Base-by-base conservation (phyloP, 2,888 invertebrate species). In the Diarsia rubi region DNA sequence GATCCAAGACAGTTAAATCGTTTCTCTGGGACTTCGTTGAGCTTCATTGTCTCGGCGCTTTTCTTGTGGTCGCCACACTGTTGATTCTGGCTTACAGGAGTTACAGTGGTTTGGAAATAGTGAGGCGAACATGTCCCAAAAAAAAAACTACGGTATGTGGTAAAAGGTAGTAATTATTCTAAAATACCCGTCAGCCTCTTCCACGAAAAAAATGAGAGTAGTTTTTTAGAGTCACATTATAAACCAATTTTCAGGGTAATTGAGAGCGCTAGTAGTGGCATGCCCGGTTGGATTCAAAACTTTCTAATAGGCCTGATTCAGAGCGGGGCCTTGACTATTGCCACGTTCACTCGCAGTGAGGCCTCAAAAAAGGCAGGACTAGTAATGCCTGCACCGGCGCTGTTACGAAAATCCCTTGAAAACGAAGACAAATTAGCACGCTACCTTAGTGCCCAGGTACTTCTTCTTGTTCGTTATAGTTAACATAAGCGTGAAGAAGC, bases 261-360 rank as follows among this genome's bases (percentile, higher is more conserved):
- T 81, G 97, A 97, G 88, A 95, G 96, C 47, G 97, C 96, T 78
- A 97, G 97, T 87, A 94, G 94, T 42, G 97, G 97, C 0, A 96
- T 97, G 91, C 97, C 97, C 0, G 97, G 98, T 2, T 98, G 97
- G 97, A 97, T 98, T 73, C 97, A 97, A 89, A 97, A 97, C 89
- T 97, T 97, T 85, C 91, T 97, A 44, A 94, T 97, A 60, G 97
- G 97, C 67, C 92, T 97, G 12, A 90, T 97, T 2, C 97, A 97
- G 89, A 95, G 96, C 0, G 96, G 96, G 21, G 96, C 95, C 1
- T 83, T 97, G 31, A 88, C 93, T 0, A 95, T 97, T 31, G 90
- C 94, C 59, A 94, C 94, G 19, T 90, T 97, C 14, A 90, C 92
- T 2, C 88, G 92, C 4, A 83, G 79, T 2, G 92, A 93, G 42